Percentiles rank a stretch among this genome's conserved stretches.
These are phyloP conservation scores for Philaenus spumarius DNA, from an alignment of 1,140 invertebrate genomes.

Conservation along the genomic window DNA sequence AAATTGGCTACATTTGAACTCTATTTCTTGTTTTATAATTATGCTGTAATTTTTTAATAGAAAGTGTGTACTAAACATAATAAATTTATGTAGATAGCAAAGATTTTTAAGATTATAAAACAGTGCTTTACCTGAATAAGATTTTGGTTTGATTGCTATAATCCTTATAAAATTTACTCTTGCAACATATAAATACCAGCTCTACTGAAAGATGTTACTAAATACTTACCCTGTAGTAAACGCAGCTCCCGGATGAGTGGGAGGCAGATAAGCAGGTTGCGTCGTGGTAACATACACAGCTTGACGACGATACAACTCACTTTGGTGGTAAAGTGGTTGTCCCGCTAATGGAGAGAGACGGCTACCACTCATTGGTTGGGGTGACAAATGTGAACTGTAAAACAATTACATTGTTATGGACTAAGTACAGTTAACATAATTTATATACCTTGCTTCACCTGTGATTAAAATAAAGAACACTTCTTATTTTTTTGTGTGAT, in stretches of 20 bases:
- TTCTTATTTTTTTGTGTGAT: no score
- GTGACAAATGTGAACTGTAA: constrained; percentile 41
- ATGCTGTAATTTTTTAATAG: no score
- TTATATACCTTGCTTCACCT: constrained; percentile 12
- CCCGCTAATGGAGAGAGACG: constrained; percentile 41
- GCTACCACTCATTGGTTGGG: constrained; percentile 39
- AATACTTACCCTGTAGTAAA: constrained; percentile 42
- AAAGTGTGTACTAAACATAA: no score
- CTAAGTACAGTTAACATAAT: background rate
- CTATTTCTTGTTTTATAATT: no score
- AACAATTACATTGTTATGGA: constrained; percentile 5
- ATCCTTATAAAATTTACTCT: no score
- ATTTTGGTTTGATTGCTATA: no score
- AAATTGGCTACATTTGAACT: no score
- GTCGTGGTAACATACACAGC: constrained; percentile 54
- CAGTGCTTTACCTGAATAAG: no score
- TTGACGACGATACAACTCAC: constrained; percentile 49
- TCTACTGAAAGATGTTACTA: no score
- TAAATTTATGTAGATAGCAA: no score
- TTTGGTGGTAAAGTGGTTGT: constrained; percentile 47
- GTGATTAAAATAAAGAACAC: background rate
- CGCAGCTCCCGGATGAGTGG: constrained; percentile 44
- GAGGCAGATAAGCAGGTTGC: constrained; percentile 46
- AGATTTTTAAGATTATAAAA: no score
- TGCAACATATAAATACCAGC: no score